Conservation (phyloP, 2,888 invertebrate species). For the Cheiracanthium punctorium region DNA sequence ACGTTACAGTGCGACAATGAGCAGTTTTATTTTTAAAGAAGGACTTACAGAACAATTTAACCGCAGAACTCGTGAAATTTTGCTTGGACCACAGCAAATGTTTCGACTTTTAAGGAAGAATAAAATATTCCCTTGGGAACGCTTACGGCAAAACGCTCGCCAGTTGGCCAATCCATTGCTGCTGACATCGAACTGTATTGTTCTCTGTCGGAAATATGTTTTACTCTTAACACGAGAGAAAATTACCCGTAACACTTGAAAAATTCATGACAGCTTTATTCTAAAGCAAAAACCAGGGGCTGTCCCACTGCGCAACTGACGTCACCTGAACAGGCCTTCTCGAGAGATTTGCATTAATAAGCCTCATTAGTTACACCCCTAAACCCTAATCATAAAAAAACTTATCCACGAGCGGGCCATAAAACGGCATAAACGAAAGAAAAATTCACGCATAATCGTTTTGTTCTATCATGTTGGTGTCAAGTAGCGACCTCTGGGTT, state of each 20-base stretch:
- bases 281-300: no score
- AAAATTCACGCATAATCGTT: slow-evolving; percentile 47
- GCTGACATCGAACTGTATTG: no score
- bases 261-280: not conserved
- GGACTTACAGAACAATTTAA: no score
- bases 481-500: slow-evolving; percentile 42
- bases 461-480: slow-evolving; percentile 66
- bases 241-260: not conserved
- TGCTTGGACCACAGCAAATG: no score
- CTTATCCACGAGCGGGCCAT: not conserved
- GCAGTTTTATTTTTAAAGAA: no score
- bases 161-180: no score
- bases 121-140: no score
- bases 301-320: slow-evolving; percentile 8
- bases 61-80: no score
- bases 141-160: no score
- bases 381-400: slow-evolving; percentile 21
- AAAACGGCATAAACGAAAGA: not conserved
- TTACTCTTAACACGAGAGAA: not conserved
- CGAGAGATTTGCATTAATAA: slow-evolving; percentile 30
- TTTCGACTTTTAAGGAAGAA: no score
- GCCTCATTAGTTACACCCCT: slow-evolving; percentile 37
- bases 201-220: no score
- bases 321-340: slow-evolving; percentile 3
- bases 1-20: no score